A percentile compares a stretch with the other conserved stretches of the same genome.
Evolutionary conservation across 2,797 vertebrate species (phyloP).

Genomic region (Eidolon dupreanum): DNA sequence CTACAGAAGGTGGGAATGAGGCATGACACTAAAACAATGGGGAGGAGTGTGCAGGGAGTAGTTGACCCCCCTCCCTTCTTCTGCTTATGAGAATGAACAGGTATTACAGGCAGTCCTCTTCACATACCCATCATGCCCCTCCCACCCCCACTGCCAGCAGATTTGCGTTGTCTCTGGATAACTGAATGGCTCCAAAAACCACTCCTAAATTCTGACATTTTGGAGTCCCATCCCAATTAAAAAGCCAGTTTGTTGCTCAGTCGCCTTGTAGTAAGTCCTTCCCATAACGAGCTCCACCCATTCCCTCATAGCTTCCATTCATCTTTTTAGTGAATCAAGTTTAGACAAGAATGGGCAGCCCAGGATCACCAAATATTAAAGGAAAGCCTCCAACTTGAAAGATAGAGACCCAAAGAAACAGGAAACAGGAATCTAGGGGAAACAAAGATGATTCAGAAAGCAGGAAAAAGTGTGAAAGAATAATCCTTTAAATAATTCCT

Average conservation of each 20-base stretch:
- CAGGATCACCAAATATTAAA: not conserved
- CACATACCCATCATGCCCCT: rapidly evolving
- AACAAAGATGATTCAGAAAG: not conserved
- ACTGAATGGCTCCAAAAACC: not conserved
- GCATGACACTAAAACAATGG: not conserved
- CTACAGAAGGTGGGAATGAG: not conserved
- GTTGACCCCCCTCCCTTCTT: too few relatives aligned
- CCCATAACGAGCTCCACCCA: not conserved
- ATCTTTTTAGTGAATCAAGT: not conserved
- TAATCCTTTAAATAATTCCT: not conserved
- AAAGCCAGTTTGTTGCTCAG: not conserved
- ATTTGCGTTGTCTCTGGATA: not conserved
- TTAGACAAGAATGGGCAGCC: not conserved
- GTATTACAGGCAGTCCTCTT: not conserved
- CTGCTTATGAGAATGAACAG: not conserved
- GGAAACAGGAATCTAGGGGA: too few relatives aligned
- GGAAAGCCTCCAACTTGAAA: not conserved
- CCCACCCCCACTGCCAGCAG: not conserved
- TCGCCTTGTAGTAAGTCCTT: not conserved
- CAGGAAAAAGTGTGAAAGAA: not conserved
- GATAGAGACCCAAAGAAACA: not conserved
- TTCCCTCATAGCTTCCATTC: not conserved
- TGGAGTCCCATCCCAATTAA: not conserved
- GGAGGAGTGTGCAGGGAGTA: rapidly evolving
- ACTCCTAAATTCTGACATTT: not conserved